phyloP scores from a whole-genome alignment of 2,888 invertebrate genomes.

The Peribatodes rhomboidaria region DNA sequence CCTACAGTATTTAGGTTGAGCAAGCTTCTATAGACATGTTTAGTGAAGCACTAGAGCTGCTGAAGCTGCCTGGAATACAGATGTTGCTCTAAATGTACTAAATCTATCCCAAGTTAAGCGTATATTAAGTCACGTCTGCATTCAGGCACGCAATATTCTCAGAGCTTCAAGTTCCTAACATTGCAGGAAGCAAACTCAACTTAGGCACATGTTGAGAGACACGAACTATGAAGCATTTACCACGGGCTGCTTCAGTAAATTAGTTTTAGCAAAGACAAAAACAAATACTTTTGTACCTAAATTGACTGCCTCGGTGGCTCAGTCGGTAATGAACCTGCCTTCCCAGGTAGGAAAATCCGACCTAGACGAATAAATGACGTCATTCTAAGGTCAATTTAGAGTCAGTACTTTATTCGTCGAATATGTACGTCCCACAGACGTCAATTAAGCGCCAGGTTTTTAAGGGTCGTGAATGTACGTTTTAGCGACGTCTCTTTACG shows the following conservation, averaged over 20 bases:
- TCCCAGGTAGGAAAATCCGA: too few species aligned
- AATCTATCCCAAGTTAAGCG: conserved; percentile 31
- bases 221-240: conserved; percentile 3
- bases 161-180: conserved; percentile 31
- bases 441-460: too few species aligned
- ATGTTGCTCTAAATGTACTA: conserved; percentile 38
- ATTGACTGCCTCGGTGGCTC: too few species aligned
- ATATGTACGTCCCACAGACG: too few species aligned
- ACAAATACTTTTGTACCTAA: not conserved
- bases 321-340: too few species aligned
- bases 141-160: conserved; percentile 42
- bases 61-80: conserved; percentile 37
- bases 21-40: conserved; percentile 24
- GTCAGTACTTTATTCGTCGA: too few species aligned
- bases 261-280: not conserved
- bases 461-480: too few species aligned
- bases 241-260: not conserved
- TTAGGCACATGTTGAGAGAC: conserved; percentile 20
- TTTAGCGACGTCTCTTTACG: too few species aligned
- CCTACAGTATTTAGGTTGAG: not conserved
- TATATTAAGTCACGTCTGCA: conserved; percentile 45
- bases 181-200: conserved; percentile 25
- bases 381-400: too few species aligned
- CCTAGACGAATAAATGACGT: too few species aligned
- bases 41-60: conserved; percentile 33